Evolutionary conservation across 2,888 invertebrate genomes (phyloP).

Genomic region (Epicampocera succincta): DNA sequence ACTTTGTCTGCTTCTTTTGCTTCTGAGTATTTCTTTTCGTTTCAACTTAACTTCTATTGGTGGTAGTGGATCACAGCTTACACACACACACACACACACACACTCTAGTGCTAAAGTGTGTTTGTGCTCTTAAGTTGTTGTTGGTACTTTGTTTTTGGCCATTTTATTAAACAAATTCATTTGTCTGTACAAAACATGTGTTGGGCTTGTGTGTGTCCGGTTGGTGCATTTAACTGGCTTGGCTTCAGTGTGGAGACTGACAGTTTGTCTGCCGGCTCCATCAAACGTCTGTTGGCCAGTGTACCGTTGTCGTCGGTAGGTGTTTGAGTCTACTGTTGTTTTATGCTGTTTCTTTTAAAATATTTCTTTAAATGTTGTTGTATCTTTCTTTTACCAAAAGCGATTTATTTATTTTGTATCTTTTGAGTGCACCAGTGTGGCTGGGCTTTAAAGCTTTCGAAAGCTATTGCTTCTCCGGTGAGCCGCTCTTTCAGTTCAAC

Average conservation of each 20-base stretch:
- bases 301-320: constrained; percentile 62
- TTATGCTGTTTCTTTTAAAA: constrained; percentile 1
- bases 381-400: constrained; percentile 19
- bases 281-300: neutral
- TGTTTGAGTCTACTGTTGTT: constrained; percentile 35
- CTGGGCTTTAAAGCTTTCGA: constrained; percentile 28
- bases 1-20: constrained; percentile 9
- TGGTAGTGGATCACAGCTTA: constrained; percentile 16
- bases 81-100: neutral
- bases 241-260: constrained; percentile 3
- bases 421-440: constrained; percentile 41
- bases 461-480: neutral
- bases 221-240: constrained; percentile 47
- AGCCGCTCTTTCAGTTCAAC: constrained; percentile 14
- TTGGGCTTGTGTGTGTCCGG: too few species aligned
- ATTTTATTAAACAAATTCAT: constrained; percentile 34
- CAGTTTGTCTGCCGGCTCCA: constrained; percentile 2
- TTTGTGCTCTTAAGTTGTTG: constrained; percentile 19
- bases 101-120: constrained; percentile 23
- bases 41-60: constrained; percentile 36
- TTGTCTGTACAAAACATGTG: constrained; percentile 1
- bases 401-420: constrained; percentile 21
- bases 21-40: constrained; percentile 36
- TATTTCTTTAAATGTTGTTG: constrained; percentile 20
- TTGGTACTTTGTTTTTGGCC: constrained; percentile 47